Conservation (phyloP, 2,113 vertebrate species). For the Melanerpes formicivorus region DNA sequence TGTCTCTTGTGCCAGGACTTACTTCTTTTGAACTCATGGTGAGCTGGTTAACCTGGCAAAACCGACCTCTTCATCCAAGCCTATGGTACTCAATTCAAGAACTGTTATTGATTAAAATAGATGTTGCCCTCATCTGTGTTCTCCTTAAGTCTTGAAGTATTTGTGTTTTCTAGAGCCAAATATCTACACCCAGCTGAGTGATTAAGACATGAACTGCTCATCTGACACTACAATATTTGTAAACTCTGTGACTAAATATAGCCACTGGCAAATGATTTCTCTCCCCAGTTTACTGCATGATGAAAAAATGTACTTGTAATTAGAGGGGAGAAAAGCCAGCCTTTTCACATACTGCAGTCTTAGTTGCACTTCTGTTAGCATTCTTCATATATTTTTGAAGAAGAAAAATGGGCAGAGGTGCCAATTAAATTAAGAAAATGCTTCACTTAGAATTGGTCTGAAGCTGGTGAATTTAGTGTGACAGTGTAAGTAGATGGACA, state of each 20-base stretch:
- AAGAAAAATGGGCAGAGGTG: neutral
- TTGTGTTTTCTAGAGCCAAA: conserved; percentile 1
- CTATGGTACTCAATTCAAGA: neutral
- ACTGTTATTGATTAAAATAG: neutral
- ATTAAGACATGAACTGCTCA: neutral
- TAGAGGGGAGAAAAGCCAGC: neutral
- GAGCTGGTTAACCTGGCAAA: neutral
- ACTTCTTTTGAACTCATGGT: neutral
- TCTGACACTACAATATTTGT: conserved; percentile 5
- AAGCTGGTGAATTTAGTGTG: neutral
- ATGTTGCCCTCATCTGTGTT: neutral
- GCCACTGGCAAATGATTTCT: neutral
- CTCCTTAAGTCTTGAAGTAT: neutral
- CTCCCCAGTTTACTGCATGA: neutral
- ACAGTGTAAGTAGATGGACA: neutral
- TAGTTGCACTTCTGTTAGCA: neutral
- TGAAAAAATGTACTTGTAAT: conserved; percentile 4
- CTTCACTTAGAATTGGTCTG: neutral
- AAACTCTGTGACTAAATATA: neutral
- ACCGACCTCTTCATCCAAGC: neutral
- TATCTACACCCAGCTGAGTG: neutral
- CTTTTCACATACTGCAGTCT: neutral
- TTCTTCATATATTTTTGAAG: neutral
- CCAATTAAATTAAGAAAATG: neutral
- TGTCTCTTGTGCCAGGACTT: neutral